Base-by-base conservation (phyloP, 1,140 invertebrate genomes). In the Leptopilina clavipes region DNA sequence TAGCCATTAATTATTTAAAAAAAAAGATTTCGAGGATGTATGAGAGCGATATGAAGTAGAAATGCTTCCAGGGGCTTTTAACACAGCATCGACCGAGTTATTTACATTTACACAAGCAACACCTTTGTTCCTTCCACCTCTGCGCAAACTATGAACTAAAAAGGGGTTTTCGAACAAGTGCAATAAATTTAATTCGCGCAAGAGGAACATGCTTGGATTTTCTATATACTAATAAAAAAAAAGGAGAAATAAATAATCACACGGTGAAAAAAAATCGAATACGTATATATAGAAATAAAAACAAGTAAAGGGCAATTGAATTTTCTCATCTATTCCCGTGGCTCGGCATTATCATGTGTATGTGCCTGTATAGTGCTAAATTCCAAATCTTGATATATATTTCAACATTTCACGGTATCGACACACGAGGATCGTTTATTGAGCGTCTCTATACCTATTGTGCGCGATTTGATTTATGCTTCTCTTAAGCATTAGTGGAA, bases 401-500 rank as follows among this genome's bases (percentile, higher is more conserved):
- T 52, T 65, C 22, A 65, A 65, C 25, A 65, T 65, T n/a, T 31
- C 19, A 31, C 59, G 22, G 14, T 65, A 65, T 65, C 59, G 22
- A 65, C 22, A 65, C 59, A 65, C 59, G 22, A 65, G 12, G 25
- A 37, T 65, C 59, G 25, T 37, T 65, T 65, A 65, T 65, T 65
- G 59, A 65, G 22, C 48, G 48, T 65, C 59, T 65, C 59, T n/a
- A 40, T 40, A 25, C 25, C 25, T 37, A 65, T 65, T 65, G 59
- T 65, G 22, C 25, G 11, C 14, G 14, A 31, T 65, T 65, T 65
- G 59, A 65, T 25, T 65, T 37, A 65, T 65, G 59, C 59, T 37
- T 37, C 59, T 65, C 59, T 65, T 52, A 31, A 65, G 59, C 59
- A 65, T 65, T 65, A 65, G 59, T 37, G 22, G 59, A 31, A 25